A percentile compares a stretch with the other conserved stretches of the same genome.
phyloP scores from a whole-genome alignment of 92 coral and sea anemone genomes.

The Phymanthus crucifer region DNA sequence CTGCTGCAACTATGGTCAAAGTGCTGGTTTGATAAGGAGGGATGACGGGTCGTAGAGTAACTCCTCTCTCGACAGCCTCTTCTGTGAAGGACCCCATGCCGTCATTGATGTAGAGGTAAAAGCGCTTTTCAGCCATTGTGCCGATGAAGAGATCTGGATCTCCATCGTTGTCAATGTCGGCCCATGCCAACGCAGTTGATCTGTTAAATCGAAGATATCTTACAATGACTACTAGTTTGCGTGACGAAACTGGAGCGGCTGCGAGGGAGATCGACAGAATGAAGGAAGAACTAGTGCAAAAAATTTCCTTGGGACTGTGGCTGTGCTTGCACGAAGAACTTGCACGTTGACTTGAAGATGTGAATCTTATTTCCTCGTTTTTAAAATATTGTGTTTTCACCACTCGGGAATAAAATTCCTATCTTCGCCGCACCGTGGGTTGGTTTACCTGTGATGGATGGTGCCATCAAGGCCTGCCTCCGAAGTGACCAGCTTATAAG shows the following conservation, averaged over 20 bases:
- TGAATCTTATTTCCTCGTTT: too few species aligned
- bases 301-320: too few species aligned
- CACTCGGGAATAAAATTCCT: too few species aligned
- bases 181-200: slow-evolving; percentile 85
- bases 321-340: too few species aligned
- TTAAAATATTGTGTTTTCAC: too few species aligned
- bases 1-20: slow-evolving; percentile 91
- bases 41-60: slow-evolving; percentile 72
- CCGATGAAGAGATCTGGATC: slow-evolving; percentile 88
- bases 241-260: too few species aligned
- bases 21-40: slow-evolving; percentile 94
- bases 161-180: slow-evolving; percentile 96
- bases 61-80: slow-evolving; percentile 87
- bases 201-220: slow-evolving; percentile 9
- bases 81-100: slow-evolving; percentile 97
- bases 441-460: slow-evolving; percentile 55
- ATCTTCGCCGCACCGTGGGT: too few species aligned
- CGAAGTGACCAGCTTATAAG: slow-evolving; percentile 76
- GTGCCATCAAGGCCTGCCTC: slow-evolving; percentile 91
- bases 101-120: slow-evolving; percentile 84
- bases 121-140: slow-evolving; percentile 91
- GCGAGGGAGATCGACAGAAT: too few species aligned
- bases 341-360: too few species aligned
- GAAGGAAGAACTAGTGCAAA: too few species aligned
- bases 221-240: background rate